Conservation (phyloP, 37 sponge, comb jelly and placozoan species). For the Chondrosia reniformis region DNA sequence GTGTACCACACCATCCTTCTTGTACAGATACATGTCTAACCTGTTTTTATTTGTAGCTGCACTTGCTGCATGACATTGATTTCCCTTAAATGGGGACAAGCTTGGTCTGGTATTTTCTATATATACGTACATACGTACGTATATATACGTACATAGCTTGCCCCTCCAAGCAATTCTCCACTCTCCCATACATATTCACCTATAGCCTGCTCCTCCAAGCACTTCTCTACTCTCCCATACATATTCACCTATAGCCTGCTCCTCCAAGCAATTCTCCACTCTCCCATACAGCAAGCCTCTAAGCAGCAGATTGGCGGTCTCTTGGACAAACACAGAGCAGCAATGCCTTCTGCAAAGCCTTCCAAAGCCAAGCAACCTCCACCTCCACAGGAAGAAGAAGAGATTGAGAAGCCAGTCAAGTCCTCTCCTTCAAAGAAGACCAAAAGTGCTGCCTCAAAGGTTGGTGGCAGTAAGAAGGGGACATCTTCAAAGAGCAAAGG, state of each 20-base stretch:
- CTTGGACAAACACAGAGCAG: constrained; percentile 48
- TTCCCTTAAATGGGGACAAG: too few relatives aligned
- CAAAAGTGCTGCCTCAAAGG: not conserved
- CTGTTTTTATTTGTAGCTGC: too few relatives aligned
- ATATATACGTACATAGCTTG: too few relatives aligned
- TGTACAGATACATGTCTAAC: too few relatives aligned
- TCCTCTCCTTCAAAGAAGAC: not conserved
- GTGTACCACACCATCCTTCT: too few relatives aligned
- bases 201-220: too few relatives aligned
- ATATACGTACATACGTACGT: too few relatives aligned
- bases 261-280: not conserved
- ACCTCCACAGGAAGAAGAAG: constrained; percentile 15
- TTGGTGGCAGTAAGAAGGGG: not conserved
- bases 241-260: not conserved
- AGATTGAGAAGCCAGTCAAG: not conserved
- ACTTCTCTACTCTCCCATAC: not conserved
- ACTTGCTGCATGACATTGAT: too few relatives aligned
- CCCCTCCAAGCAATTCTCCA: too few relatives aligned
- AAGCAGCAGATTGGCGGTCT: constrained; percentile 50
- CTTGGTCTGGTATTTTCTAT: too few relatives aligned
- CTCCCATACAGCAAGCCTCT: constrained; percentile 41
- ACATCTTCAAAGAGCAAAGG: not conserved
- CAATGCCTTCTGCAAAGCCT: constrained; percentile 23
- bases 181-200: too few relatives aligned
- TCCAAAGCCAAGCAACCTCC: not conserved